These are phyloP conservation scores for Shinisaurus crocodilurus DNA, from an alignment of 2,113 vertebrate genomes.

Conservation along the genomic window DNA sequence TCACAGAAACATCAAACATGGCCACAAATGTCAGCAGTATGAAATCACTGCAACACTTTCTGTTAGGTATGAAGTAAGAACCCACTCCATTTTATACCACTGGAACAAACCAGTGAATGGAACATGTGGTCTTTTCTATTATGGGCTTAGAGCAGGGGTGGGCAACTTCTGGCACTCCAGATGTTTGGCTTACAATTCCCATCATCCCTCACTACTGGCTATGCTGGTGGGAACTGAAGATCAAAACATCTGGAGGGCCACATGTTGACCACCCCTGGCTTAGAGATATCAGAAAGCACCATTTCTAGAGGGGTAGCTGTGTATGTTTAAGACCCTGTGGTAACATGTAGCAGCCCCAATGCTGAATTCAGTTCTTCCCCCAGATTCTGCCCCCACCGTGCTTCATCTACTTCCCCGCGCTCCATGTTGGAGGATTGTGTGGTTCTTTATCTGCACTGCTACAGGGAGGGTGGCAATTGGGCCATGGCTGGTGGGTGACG, in stretches of 20 bases:
- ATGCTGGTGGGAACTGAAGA: no score
- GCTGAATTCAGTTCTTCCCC: background rate
- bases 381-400: background rate
- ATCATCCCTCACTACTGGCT: no score
- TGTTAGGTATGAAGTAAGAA: background rate
- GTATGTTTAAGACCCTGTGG: background rate
- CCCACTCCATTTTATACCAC: background rate
- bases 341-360: background rate
- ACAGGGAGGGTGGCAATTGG: background rate
- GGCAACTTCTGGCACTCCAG: no score
- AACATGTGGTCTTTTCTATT: background rate
- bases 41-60: background rate
- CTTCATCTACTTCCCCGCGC: background rate
- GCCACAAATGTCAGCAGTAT: background rate
- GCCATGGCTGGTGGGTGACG: background rate
- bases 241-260: no score
- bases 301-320: background rate
- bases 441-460: background rate
- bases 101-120: background rate
- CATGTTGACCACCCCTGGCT: no score
- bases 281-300: background rate
- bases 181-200: no score
- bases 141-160: background rate
- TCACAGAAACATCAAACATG: background rate
- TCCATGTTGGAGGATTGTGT: background rate